Evolutionary conservation across 2,797 vertebrate genomes (phyloP).

Genomic region (Tachyglossus aculeatus): DNA sequence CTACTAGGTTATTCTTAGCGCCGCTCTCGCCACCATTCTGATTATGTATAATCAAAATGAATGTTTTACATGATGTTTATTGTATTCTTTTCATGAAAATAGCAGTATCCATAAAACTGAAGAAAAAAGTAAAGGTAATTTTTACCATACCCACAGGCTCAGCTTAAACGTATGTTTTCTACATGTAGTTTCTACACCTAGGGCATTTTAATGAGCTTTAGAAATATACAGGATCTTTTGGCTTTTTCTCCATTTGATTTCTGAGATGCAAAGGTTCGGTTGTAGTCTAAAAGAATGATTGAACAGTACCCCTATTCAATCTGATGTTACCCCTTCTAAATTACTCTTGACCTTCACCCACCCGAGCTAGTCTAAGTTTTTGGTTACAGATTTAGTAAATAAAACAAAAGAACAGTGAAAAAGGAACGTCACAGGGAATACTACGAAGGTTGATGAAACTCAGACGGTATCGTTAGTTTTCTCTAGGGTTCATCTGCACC

Average conservation of each 20-base stretch:
- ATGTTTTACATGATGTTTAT: neutral
- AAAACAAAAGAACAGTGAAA: conserved; percentile 16
- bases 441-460: conserved; percentile 23
- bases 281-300: conserved; percentile 28
- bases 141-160: neutral
- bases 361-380: conserved; percentile 1
- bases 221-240: conserved; percentile 25
- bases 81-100: neutral
- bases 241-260: conserved; percentile 31
- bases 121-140: neutral
- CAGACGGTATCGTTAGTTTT: neutral
- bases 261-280: conserved; percentile 9
- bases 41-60: conserved; percentile 5
- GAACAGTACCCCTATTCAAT: conserved; percentile 13
- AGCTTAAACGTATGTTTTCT: conserved; percentile 5
- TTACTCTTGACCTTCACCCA: neutral
- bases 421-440: conserved; percentile 13
- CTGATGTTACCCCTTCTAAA: conserved; percentile 24
- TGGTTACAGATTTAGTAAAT: conserved; percentile 26
- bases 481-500: neutral
- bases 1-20: neutral
- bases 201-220: neutral
- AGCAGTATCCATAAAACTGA: conserved; percentile 5
- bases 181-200: neutral
- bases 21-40: neutral